Evolutionary conservation across 1,140 invertebrate species (phyloP).

Genomic region (Gryon sp.): DNA sequence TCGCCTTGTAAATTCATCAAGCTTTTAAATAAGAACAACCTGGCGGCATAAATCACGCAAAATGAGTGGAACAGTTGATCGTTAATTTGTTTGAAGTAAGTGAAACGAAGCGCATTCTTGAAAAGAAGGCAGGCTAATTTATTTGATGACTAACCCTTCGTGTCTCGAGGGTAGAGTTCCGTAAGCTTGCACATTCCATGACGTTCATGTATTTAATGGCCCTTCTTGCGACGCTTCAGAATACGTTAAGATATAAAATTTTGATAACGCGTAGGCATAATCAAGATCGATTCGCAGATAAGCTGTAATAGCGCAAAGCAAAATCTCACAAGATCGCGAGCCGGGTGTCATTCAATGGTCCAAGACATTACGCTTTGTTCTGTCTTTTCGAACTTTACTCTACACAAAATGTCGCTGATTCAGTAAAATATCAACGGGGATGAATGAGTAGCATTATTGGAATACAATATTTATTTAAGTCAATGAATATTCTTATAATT

Average conservation of each 20-base stretch:
- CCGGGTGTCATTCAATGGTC: constrained; percentile 45
- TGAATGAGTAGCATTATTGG: too few species aligned
- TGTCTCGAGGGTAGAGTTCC: constrained; percentile 53
- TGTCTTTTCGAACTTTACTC: constrained; percentile 17
- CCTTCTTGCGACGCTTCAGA: constrained; percentile 39
- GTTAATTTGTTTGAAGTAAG: constrained; percentile 55
- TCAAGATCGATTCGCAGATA: constrained; percentile 61
- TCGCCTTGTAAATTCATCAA: constrained; percentile 47
- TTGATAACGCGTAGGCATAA: constrained; percentile 58
- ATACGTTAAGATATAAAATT: constrained; percentile 60
- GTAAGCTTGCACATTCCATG: constrained; percentile 43
- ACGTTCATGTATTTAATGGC: constrained; percentile 57
- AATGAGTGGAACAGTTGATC: constrained; percentile 50
- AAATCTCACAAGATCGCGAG: constrained; percentile 29
- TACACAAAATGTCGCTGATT: too few species aligned
- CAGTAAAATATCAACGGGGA: too few species aligned
- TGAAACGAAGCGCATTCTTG: constrained; percentile 53
- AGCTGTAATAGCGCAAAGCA: constrained; percentile 46
- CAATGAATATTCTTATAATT: too few species aligned
- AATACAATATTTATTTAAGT: too few species aligned
- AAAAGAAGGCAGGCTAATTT: constrained; percentile 60
- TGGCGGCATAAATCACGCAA: constrained; percentile 52
- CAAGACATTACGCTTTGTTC: constrained; percentile 39
- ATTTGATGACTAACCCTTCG: constrained; percentile 55
- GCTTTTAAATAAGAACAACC: constrained; percentile 45